Conservation (phyloP, 2,888 invertebrate genomes). For the Petrolisthes manimaculis region DNA sequence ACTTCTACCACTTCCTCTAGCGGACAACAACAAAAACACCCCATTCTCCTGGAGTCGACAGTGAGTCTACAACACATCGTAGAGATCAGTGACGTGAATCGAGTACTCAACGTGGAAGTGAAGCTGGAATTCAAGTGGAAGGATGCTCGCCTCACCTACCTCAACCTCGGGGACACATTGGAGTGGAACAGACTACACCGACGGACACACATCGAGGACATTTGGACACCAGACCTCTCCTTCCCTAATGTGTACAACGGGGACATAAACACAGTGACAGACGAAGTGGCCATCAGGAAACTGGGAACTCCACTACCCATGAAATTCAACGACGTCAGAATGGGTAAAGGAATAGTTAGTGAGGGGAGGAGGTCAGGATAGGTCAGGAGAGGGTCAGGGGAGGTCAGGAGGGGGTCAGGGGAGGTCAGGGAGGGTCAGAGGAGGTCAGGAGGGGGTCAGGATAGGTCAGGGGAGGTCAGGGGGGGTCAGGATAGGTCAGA, state of each 20-base stretch:
- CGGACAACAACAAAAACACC: no score
- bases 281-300: constrained; percentile 31
- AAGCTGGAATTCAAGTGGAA: constrained; percentile 30
- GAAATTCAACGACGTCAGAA: constrained; percentile 47
- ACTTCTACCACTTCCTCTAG: no score
- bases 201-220: neutral
- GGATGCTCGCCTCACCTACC: constrained; percentile 43
- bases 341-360: no score
- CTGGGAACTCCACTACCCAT: constrained; percentile 15
- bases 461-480: no score
- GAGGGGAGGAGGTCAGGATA: no score
- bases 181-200: constrained; percentile 38
- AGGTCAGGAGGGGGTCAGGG: no score
- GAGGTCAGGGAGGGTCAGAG: no score
- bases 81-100: constrained; percentile 39
- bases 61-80: constrained; percentile 33
- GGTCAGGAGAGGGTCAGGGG: no score
- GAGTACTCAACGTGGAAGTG: constrained; percentile 37
- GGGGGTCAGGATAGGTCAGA: no score
- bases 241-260: constrained; percentile 46
- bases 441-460: no score
- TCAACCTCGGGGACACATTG: constrained; percentile 39
- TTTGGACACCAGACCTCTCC: constrained; percentile 43
- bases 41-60: constrained; percentile 20
- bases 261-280: constrained; percentile 33